Base-by-base conservation (phyloP, 2,113 vertebrate species). In the Daubentonia madagascariensis region DNA sequence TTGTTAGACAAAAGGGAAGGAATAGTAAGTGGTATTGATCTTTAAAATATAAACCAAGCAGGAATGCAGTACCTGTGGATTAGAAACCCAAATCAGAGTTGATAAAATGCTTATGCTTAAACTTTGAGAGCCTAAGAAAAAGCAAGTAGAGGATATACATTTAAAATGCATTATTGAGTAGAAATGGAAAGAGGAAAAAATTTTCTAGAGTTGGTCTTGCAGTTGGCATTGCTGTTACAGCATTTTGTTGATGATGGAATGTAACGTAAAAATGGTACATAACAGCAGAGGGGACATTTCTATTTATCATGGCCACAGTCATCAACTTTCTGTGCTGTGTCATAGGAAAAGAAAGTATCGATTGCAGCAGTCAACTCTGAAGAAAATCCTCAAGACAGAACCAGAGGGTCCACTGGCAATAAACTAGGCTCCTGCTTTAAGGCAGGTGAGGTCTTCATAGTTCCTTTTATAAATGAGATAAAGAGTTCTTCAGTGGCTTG, bases 21-120 rank as follows among this genome's bases (percentile, higher is more conserved):
- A 91, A 84, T 85, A 94, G 94, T 94, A 92, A 93, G 94, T 79
- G 59, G 28, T 84, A 75, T 20, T 80, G 37, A 76, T 89, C 52
- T 85, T 91, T 79, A 84, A 85, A 65, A 95, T 94, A 96, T 22
- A 97, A 95, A 93, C 63, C 70, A 94, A 95, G 78, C 84, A 96
- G 94, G 30, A 59, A 61, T 63, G 8, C 40, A 93, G 52, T 75
- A 48, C 45, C 91, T 94, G 68, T 98, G 94, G 50, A 43, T 63
- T 97, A 80, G 5, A 87, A 83, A 94, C 13, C 40, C 72, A 91
- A 76, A 85, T 80, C 43, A 93, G 92, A 97, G 40, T 45, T 79
- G 45, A 86, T 48, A 91, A 98, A 96, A 96, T 73, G 30, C 5
- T 98, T 59, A 92, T 86, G 79, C 28, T 30, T 87, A 25, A 96